phyloP scores from a whole-genome alignment of 2,888 invertebrate genomes.

The Galeopsomyia nigrocyanea region DNA sequence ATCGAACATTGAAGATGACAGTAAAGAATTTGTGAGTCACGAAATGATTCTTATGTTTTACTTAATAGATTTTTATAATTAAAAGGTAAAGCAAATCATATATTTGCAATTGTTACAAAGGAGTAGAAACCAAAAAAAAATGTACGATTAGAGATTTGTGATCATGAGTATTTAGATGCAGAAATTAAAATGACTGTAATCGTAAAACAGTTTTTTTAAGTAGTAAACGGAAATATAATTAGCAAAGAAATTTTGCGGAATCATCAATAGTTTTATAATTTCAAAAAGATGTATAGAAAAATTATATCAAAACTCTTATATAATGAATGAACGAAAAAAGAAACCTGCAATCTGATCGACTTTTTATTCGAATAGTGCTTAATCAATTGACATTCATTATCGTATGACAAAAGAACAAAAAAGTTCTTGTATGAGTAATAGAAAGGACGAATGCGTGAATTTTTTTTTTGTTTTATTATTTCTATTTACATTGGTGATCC shows the following conservation, averaged over 20 bases:
- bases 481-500: constrained; percentile 20
- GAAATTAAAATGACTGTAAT: constrained; percentile 20
- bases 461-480: constrained; percentile 36
- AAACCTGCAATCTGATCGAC: constrained; percentile 14
- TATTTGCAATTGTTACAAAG: constrained; percentile 26
- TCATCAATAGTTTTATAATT: constrained; percentile 21
- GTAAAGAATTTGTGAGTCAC: not conserved
- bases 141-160: constrained; percentile 38
- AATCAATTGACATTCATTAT: constrained; percentile 24
- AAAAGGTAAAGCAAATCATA: not conserved
- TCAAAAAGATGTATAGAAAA: constrained; percentile 13
- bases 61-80: not conserved
- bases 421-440: constrained; percentile 29
- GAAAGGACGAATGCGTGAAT: constrained; percentile 20
- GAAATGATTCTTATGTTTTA: constrained; percentile 17
- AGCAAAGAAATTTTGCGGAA: constrained; percentile 22
- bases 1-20: not conserved
- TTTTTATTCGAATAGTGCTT: constrained; percentile 26
- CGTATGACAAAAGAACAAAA: constrained; percentile 20
- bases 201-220: constrained; percentile 30
- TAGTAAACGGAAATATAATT: constrained; percentile 21
- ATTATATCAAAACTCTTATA: constrained; percentile 21
- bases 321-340: constrained; percentile 14
- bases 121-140: constrained; percentile 30
- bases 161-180: constrained; percentile 32